Conservation (phyloP, 2,888 invertebrate genomes). For the Melitaea athalia region DNA sequence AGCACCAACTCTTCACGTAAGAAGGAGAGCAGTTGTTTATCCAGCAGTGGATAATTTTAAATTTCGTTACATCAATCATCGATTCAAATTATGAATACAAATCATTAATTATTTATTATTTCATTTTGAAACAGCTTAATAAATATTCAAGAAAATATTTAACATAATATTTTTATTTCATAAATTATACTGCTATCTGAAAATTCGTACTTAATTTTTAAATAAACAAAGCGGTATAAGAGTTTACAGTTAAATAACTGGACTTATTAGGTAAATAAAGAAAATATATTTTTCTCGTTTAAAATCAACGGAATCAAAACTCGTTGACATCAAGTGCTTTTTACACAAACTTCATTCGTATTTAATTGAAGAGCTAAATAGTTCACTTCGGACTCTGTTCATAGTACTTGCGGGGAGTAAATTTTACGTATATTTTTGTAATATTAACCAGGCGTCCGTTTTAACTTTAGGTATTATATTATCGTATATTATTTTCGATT, state of each 20-base stretch:
- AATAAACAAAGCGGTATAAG: slow-evolving; percentile 18
- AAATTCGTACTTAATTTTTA: slow-evolving; percentile 23
- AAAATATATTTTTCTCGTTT: slow-evolving; percentile 37
- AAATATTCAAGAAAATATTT: too few relatives aligned
- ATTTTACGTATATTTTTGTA: slow-evolving; percentile 17
- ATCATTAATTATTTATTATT: too few relatives aligned
- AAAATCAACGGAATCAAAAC: slow-evolving; percentile 40
- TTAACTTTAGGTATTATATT: too few relatives aligned
- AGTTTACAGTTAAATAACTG: slow-evolving; percentile 18
- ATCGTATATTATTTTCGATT: too few relatives aligned
- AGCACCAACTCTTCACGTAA: too few relatives aligned
- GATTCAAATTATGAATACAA: too few relatives aligned
- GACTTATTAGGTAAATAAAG: slow-evolving; percentile 35
- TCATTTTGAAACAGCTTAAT: too few relatives aligned
- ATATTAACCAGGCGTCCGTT: too few relatives aligned
- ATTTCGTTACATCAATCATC: too few relatives aligned
- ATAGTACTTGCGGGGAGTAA: slow-evolving; percentile 13
- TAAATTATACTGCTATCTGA: slow-evolving; percentile 4
- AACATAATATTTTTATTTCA: neutral
- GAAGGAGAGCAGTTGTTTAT: too few relatives aligned
- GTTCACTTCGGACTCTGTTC: slow-evolving; percentile 29
- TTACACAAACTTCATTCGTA: slow-evolving; percentile 38
- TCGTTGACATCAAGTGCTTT: slow-evolving; percentile 38
- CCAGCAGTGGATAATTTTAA: too few relatives aligned
- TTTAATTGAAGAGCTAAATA: slow-evolving; percentile 39